Base-by-base conservation (phyloP, 2,888 invertebrate genomes). In the Drosophila emarginata region DNA sequence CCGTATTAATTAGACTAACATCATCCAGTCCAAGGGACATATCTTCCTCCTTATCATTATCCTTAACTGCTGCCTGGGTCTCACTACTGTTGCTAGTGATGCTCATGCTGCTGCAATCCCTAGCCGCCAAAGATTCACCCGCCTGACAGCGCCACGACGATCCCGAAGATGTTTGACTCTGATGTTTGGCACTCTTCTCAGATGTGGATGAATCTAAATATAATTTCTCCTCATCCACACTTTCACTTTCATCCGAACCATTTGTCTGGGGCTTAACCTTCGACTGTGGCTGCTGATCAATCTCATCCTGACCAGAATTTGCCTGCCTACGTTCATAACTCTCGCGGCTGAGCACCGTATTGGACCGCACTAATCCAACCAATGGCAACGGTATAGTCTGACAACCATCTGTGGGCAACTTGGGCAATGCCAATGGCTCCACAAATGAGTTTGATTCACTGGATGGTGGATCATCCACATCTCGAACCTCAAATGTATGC, bases 401-500 rank as follows among this genome's bases (percentile, higher is more conserved):
- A 71, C 89, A 90, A 63, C 87, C 89, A 57, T 91, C 90, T 11
- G 89, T 87, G 23, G 92, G 92, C 52, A 92, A 61, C 73, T 91
- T 90, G 5, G 92, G 92, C 67, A 92, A 78, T 11, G 91, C 89
- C 79, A 92, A 71, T 1, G 92, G 89, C 74, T 92, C 91, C 32
- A 92, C 88, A 52, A 87, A 84, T 0, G 90, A 90, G 59, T 79
- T 89, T 7, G 87, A 89, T 51, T 92, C 92, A 65, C 91, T 91
- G n/a, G 92, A 92, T 2, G 90, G 77, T 7, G 92, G 91, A 79
- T 93, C 93, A 50, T 94, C 93, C 12, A 89, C 68, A 85, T 96
- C 96, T 28, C 95, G 92, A 2, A 96, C 94, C 77, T 96, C 96
- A 91, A 96, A 96, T 77, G 94, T 95, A 85, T 96, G 95, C 0